Evolutionary conservation across 2,797 vertebrate genomes (phyloP).

Genomic region (Florisuga fusca): DNA sequence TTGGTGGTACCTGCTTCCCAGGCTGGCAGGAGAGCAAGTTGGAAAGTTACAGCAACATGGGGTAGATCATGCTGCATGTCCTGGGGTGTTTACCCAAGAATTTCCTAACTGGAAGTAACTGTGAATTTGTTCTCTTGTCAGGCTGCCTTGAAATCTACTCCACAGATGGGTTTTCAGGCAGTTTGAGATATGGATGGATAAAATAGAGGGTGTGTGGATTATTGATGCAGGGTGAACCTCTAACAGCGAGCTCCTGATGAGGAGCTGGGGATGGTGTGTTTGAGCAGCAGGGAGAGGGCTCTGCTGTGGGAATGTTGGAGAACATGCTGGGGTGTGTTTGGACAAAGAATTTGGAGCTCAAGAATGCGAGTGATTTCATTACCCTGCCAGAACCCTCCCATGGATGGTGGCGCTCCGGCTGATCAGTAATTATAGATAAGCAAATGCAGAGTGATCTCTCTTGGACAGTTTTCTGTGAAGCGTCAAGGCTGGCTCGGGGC

Average conservation of each 20-base stretch:
- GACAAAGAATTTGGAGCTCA: slow-evolving; percentile 29
- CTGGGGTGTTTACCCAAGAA: not conserved
- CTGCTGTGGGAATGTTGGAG: not conserved
- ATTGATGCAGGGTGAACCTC: slow-evolving; percentile 6
- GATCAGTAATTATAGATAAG: slow-evolving; percentile 59
- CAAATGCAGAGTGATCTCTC: not conserved
- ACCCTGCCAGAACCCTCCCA: slow-evolving; percentile 24
- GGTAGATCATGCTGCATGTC: slow-evolving; percentile 7
- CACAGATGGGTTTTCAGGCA: not conserved
- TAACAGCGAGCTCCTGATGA: not conserved
- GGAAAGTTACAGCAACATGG: slow-evolving; percentile 17
- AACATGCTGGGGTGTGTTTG: slow-evolving; percentile 17
- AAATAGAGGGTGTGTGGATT: slow-evolving; percentile 38
- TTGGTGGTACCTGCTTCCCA: not conserved
- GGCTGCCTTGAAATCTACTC: slow-evolving; percentile 41
- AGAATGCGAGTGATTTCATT: slow-evolving; percentile 34
- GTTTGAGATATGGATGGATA: not conserved
- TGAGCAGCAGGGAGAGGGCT: not conserved
- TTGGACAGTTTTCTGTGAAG: not conserved
- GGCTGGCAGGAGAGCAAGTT: not conserved
- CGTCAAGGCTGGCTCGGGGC: not conserved
- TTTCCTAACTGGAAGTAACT: slow-evolving; percentile 54
- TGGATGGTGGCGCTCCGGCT: not conserved
- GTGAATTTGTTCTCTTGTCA: slow-evolving; percentile 33
- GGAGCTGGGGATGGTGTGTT: not conserved